Percentiles rank a stretch among this genome's conserved stretches.
Evolutionary conservation across 2,797 vertebrate genomes (phyloP).

Genomic region (Stomatorhinus walkeri): DNA sequence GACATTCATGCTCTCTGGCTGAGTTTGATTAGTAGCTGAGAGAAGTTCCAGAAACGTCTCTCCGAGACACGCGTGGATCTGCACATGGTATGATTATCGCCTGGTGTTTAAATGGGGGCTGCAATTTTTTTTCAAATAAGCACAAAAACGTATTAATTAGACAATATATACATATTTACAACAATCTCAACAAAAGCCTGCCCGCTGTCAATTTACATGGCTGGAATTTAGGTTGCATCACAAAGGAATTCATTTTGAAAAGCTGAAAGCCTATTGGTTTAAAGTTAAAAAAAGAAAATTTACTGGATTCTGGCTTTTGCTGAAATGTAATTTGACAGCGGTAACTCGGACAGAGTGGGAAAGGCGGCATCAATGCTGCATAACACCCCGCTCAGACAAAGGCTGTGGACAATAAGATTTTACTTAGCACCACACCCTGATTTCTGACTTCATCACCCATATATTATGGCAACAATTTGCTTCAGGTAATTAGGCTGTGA

Average conservation of each 20-base stretch:
- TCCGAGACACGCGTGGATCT: not conserved
- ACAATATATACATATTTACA: not conserved
- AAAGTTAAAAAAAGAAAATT: not conserved
- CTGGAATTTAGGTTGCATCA: not conserved
- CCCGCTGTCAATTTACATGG: not conserved
- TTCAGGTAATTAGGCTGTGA: slow-evolving; percentile 18
- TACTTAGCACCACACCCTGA: not conserved
- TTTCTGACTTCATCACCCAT: slow-evolving; percentile 3
- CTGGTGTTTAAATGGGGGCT: not conserved
- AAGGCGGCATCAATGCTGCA: no score
- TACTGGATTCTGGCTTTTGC: not conserved
- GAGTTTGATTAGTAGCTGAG: not conserved
- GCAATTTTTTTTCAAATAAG: not conserved
- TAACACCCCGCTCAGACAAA: not conserved
- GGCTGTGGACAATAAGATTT: not conserved
- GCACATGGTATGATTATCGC: not conserved
- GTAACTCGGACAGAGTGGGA: not conserved
- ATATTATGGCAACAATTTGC: slow-evolving; percentile 14
- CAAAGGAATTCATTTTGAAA: not conserved
- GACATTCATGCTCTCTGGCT: not conserved
- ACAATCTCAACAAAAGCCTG: not conserved
- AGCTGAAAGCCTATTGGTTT: not conserved
- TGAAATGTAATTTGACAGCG: not conserved
- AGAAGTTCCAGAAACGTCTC: not conserved
- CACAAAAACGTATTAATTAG: not conserved